phyloP scores from a whole-genome alignment of 2,113 vertebrate genomes.

The Ahaetulla prasina region DNA sequence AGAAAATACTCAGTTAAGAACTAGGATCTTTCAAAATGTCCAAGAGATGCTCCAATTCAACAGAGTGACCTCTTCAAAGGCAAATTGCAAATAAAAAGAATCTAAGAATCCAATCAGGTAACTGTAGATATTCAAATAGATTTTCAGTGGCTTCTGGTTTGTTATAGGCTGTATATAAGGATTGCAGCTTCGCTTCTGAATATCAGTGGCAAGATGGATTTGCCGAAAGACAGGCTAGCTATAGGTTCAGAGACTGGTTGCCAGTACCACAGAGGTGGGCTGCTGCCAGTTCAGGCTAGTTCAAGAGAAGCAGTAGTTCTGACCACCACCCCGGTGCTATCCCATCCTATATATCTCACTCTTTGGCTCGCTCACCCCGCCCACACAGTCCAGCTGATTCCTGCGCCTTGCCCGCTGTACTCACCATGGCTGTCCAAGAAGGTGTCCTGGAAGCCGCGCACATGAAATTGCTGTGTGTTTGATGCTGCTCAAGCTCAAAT shows the following conservation, averaged over 20 bases:
- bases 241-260: background rate
- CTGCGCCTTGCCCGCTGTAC: too few relatives aligned
- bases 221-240: background rate
- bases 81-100: background rate
- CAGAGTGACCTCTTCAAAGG: background rate
- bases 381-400: too few relatives aligned
- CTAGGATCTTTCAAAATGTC: background rate
- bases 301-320: too few relatives aligned
- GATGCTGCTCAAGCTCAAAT: too few relatives aligned
- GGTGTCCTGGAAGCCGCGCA: too few relatives aligned
- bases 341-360: too few relatives aligned
- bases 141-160: background rate
- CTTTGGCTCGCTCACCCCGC: too few relatives aligned
- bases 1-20: background rate
- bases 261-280: too few relatives aligned
- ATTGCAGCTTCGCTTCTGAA: background rate
- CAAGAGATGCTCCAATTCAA: background rate
- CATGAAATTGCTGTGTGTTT: too few relatives aligned
- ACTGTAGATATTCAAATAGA: background rate
- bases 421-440: too few relatives aligned
- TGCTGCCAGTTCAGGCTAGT: too few relatives aligned
- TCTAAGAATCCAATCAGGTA: background rate
- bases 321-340: too few relatives aligned
- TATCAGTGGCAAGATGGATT: background rate
- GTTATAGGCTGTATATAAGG: background rate